Percentiles rank a stretch among this genome's conserved stretches.
Conservation (phyloP, 2,888 invertebrate genomes). For the Dicycla oo region DNA sequence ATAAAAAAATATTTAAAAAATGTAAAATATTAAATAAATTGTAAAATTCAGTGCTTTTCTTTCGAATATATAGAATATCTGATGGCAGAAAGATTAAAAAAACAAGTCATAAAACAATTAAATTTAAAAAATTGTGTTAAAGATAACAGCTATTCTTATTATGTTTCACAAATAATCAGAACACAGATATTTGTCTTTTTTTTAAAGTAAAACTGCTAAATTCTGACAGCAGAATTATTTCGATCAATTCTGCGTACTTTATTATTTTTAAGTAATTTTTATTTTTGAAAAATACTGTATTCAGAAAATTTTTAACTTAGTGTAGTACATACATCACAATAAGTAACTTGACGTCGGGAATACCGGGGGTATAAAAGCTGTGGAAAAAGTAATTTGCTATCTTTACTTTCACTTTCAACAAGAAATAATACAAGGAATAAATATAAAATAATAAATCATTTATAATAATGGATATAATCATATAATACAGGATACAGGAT, state of each 20-base stretch:
- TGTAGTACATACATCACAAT: conserved; percentile 74
- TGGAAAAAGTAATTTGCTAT: conserved; percentile 62
- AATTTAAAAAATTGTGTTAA: background rate
- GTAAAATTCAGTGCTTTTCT: conserved; percentile 8
- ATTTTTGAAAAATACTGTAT: conserved; percentile 15
- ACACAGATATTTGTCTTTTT: conserved; percentile 14
- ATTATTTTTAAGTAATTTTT: no score
- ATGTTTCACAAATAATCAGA: conserved; percentile 37
- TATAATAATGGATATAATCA: no score
- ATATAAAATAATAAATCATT: background rate
- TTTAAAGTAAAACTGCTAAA: background rate
- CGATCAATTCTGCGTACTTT: background rate
- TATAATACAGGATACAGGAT: no score
- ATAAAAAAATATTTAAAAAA: no score
- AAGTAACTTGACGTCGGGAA: conserved; percentile 71
- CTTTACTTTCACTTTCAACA: conserved; percentile 32
- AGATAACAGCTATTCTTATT: conserved; percentile 10
- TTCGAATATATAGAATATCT: background rate
- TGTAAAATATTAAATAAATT: background rate
- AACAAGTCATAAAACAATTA: background rate
- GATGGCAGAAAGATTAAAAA: background rate
- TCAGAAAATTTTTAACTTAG: conserved; percentile 30
- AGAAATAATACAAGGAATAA: background rate
- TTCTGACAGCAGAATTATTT: background rate
- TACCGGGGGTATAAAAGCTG: conserved; percentile 75